Percentiles rank a stretch among this genome's conserved stretches.
Conservation (phyloP, 2,797 vertebrate species). For the Characodon lateralis region DNA sequence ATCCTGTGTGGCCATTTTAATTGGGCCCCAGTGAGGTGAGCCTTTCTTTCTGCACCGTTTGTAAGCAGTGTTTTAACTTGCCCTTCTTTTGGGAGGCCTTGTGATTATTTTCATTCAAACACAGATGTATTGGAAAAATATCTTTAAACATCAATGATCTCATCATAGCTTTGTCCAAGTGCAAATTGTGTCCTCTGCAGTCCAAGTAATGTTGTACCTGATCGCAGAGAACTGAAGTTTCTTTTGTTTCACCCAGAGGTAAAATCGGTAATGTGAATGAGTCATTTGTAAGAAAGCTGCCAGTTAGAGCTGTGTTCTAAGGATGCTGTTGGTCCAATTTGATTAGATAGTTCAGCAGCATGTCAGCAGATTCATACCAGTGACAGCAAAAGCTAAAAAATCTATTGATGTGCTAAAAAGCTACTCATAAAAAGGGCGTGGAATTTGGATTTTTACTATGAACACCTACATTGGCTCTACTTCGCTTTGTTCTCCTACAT, state of each 20-base stretch:
- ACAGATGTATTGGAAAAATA: slow-evolving; percentile 15
- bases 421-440: not conserved
- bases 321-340: not conserved
- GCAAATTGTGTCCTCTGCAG: slow-evolving; percentile 4
- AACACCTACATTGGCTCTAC: not conserved
- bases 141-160: slow-evolving; percentile 31
- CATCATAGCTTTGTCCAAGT: slow-evolving; percentile 28
- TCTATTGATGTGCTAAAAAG: not conserved
- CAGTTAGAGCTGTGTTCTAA: not conserved
- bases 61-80: slow-evolving; percentile 21
- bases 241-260: not conserved
- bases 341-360: not conserved
- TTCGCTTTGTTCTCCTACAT: not conserved
- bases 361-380: not conserved
- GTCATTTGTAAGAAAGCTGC: not conserved
- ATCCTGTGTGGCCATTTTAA: slow-evolving; percentile 68
- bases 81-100: slow-evolving; percentile 23
- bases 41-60: slow-evolving; percentile 29
- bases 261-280: slow-evolving; percentile 2
- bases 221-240: not conserved
- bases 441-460: not conserved
- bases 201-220: slow-evolving; percentile 27
- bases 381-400: not conserved
- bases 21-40: slow-evolving; percentile 61
- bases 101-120: slow-evolving; percentile 29